These are phyloP conservation scores for Antennarius striatus DNA, from an alignment of 2,113 vertebrate species.

Conservation along the genomic window DNA sequence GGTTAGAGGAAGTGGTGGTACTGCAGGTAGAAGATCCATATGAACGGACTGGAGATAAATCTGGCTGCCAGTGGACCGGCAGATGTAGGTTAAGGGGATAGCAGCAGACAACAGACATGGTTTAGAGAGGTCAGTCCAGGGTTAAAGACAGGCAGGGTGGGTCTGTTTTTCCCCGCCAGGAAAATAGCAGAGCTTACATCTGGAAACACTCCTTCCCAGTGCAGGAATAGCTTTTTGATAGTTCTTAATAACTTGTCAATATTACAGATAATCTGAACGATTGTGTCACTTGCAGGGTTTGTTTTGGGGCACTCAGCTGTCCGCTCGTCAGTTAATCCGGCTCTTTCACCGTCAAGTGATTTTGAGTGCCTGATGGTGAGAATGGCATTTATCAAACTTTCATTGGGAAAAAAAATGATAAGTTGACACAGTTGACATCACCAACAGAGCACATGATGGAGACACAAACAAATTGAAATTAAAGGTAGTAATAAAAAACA, in stretches of 20 bases:
- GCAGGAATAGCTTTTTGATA: constrained; percentile 32
- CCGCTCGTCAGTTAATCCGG: too few species aligned
- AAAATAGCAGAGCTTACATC: constrained; percentile 61
- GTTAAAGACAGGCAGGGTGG: constrained; percentile 64
- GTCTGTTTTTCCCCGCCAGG: constrained; percentile 56
- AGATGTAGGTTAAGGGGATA: constrained; percentile 56
- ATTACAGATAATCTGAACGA: neutral
- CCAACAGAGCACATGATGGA: neutral
- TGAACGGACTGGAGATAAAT: constrained; percentile 6
- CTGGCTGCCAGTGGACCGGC: constrained; percentile 13
- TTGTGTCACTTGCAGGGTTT: neutral
- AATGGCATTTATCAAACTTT: neutral
- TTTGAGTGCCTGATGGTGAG: neutral
- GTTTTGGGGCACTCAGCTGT: neutral
- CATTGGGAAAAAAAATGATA: neutral
- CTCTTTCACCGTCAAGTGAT: neutral
- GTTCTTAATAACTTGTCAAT: constrained; percentile 5
- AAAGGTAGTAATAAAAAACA: constrained; percentile 17
- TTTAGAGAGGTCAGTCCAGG: constrained; percentile 51
- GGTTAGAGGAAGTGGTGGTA: neutral
- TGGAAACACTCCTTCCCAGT: constrained; percentile 48
- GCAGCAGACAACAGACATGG: constrained; percentile 38
- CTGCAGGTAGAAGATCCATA: neutral
- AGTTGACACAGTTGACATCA: neutral
- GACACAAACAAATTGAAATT: neutral